phyloP scores from a whole-genome alignment of 2,113 vertebrate species.

The Pseudonaja textilis region DNA sequence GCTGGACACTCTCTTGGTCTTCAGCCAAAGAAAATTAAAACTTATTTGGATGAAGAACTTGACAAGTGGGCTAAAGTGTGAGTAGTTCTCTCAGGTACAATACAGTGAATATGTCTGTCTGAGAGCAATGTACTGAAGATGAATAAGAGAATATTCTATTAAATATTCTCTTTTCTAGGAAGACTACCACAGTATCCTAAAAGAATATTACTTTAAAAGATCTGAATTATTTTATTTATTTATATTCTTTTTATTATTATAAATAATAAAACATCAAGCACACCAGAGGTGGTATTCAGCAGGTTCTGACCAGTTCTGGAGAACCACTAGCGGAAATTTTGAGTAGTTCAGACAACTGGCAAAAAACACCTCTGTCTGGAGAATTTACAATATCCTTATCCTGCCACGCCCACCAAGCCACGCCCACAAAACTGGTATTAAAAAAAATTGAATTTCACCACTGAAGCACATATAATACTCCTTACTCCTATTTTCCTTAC shows the following conservation, averaged over 20 bases:
- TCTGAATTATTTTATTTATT: not conserved
- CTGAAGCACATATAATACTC: not conserved
- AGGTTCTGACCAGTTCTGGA: no score
- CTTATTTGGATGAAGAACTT: conserved; percentile 87
- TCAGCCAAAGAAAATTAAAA: conserved; percentile 81
- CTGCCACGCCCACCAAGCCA: no score
- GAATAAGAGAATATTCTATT: rapidly evolving
- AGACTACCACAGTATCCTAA: not conserved
- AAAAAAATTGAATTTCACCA: no score
- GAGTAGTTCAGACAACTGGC: no score
- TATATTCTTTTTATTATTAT: not conserved
- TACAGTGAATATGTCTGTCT: not conserved
- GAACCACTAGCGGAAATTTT: no score
- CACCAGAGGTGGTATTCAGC: not conserved
- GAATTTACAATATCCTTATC: no score
- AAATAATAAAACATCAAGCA: not conserved
- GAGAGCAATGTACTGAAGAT: not conserved
- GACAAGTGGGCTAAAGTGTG: conserved; percentile 92
- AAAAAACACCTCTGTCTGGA: no score
- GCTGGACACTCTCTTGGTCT: conserved; percentile 90
- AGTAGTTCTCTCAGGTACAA: conserved; percentile 20
- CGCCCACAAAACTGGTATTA: no score
- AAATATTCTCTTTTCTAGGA: not conserved
- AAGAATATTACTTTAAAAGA: not conserved
- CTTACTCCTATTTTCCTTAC: not conserved